These are phyloP conservation scores for Rhagoletis pomonella DNA, from an alignment of 1,140 invertebrate genomes.

Conservation along the genomic window DNA sequence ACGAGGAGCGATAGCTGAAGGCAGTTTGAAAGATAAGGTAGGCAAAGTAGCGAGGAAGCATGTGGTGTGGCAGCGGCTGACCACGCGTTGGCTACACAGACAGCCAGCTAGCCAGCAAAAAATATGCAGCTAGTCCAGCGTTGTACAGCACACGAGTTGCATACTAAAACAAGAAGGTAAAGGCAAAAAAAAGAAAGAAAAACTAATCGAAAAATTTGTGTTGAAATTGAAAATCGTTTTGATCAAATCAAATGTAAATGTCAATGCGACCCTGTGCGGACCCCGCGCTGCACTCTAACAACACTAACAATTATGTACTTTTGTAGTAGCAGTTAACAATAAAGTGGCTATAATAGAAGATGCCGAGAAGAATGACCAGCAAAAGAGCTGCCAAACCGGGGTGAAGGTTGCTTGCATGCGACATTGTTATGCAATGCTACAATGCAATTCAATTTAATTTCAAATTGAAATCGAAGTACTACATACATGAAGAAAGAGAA, in stretches of 20 bases:
- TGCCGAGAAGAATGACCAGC: background rate
- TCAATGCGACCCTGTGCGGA: background rate
- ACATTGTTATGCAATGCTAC: conserved; percentile 44
- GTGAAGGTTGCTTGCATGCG: conserved; percentile 16
- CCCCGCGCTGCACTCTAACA: background rate
- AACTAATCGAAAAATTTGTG: background rate
- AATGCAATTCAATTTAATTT: conserved; percentile 51
- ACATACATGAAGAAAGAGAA: background rate
- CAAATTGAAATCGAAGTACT: conserved; percentile 46
- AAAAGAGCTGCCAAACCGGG: background rate
- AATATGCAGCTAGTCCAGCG: background rate
- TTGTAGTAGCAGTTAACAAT: background rate
- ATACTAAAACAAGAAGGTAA: background rate
- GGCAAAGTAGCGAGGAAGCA: background rate
- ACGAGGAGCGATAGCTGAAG: background rate
- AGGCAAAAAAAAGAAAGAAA: background rate
- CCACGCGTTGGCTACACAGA: background rate
- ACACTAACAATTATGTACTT: background rate
- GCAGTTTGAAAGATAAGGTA: background rate
- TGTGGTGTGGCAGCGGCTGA: background rate
- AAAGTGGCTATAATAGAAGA: conserved; percentile 38
- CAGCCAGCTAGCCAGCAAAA: background rate
- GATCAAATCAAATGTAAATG: conserved; percentile 43
- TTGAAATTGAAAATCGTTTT: conserved; percentile 34
- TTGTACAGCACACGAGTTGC: background rate